Conservation (phyloP, 2,113 vertebrate genomes). For the Fulmarus glacialis region DNA sequence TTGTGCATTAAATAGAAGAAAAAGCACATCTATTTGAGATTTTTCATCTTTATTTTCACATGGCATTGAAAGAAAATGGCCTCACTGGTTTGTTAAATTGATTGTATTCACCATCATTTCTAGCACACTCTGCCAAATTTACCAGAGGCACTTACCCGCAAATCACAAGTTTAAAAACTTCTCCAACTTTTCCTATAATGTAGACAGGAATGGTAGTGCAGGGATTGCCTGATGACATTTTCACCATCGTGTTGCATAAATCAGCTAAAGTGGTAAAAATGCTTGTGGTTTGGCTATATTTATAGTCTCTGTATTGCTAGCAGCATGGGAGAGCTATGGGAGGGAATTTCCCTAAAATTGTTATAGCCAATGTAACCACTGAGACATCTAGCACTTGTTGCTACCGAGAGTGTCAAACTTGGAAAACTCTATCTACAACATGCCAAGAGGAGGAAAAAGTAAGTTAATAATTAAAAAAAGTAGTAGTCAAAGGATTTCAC, state of each 20-base stretch:
- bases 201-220: background rate
- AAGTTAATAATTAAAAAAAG: background rate
- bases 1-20: background rate
- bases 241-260: constrained; percentile 2
- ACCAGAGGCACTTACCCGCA: background rate
- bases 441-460: background rate
- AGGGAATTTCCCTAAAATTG: constrained; percentile 28
- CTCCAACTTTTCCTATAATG: background rate
- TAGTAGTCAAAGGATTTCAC: background rate
- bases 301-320: constrained; percentile 7
- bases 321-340: constrained; percentile 24
- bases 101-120: background rate
- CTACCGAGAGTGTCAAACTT: constrained; percentile 22
- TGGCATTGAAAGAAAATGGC: background rate
- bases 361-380: background rate
- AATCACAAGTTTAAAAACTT: background rate
- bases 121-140: background rate
- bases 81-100: background rate
- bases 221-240: constrained; percentile 27
- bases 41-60: background rate
- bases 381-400: background rate
- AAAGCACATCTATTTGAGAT: background rate
- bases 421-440: background rate
- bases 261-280: constrained; percentile 59
- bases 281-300: constrained; percentile 50